Evolutionary conservation across 2,797 vertebrate species (phyloP).

Genomic region (Picus viridis): DNA sequence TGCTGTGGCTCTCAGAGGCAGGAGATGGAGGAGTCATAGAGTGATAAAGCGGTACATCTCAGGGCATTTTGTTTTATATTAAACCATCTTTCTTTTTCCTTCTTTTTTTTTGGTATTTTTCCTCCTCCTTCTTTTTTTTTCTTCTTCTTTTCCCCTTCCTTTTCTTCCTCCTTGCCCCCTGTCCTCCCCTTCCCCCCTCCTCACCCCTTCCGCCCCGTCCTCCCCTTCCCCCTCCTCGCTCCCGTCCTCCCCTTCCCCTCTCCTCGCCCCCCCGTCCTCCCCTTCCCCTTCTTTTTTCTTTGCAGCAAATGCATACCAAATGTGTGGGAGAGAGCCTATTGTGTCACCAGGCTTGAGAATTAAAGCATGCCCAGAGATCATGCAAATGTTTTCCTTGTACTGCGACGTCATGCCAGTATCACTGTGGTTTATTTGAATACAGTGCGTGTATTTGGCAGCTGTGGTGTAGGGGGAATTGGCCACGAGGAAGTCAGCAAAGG

Average conservation of each 20-base stretch:
- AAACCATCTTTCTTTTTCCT: conserved; percentile 13
- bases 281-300: no score
- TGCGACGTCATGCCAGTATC: not conserved
- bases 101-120: no score
- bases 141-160: no score
- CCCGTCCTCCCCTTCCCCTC: no score
- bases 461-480: not conserved
- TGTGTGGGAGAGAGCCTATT: conserved; percentile 40
- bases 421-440: not conserved
- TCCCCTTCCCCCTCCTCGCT: no score
- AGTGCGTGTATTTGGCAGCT: not conserved
- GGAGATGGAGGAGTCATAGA: conserved; percentile 68
- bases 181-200: no score
- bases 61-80: conserved; percentile 61
- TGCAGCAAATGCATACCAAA: conserved; percentile 55
- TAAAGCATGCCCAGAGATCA: not conserved
- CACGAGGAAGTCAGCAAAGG: not conserved
- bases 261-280: no score
- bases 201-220: no score
- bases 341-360: conserved; percentile 28
- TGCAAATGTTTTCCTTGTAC: conserved; percentile 1
- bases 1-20: conserved; percentile 50
- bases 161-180: no score
- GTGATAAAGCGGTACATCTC: conserved; percentile 35
- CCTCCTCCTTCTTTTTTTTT: conserved; percentile 19